Conservation (phyloP, 92 coral and sea anemone genomes). For the Phymanthus crucifer region DNA sequence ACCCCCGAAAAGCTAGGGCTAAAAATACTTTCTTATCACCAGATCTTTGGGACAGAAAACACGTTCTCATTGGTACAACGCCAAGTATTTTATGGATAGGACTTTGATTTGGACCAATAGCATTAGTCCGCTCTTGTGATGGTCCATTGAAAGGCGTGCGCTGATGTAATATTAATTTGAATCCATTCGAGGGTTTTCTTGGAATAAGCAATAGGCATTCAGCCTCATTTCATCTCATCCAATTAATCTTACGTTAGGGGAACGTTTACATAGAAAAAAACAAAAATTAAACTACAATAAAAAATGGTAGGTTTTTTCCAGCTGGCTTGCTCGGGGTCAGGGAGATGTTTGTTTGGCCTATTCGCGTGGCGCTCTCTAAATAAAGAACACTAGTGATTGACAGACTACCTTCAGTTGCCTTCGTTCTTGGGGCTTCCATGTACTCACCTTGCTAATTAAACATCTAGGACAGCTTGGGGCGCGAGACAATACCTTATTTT, state of each 20-base stretch:
- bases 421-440: slow-evolving; percentile 39
- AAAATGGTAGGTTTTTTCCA: slow-evolving; percentile 40
- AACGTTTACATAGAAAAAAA: slow-evolving; percentile 46
- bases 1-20: neutral
- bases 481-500: slow-evolving; percentile 61
- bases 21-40: slow-evolving; percentile 12
- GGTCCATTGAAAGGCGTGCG: slow-evolving; percentile 7
- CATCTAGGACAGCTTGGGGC: slow-evolving; percentile 56
- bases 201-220: slow-evolving; percentile 41
- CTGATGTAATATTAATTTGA: slow-evolving; percentile 3
- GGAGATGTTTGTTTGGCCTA: slow-evolving; percentile 13
- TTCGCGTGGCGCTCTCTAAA: slow-evolving; percentile 74
- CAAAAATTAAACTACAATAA: slow-evolving; percentile 54
- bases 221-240: slow-evolving; percentile 55
- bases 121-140: neutral
- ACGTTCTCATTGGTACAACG: slow-evolving; percentile 45
- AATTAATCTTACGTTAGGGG: slow-evolving; percentile 65
- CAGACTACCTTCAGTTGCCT: slow-evolving; percentile 57
- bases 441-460: slow-evolving; percentile 69
- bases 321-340: slow-evolving; percentile 66
- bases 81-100: slow-evolving; percentile 13
- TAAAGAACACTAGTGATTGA: slow-evolving; percentile 59
- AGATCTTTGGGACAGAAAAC: slow-evolving; percentile 30
- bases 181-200: slow-evolving; percentile 6
- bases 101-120: slow-evolving; percentile 18